phyloP scores from a whole-genome alignment of 1,140 invertebrate genomes.

The Pseudobourletiella spinata region DNA sequence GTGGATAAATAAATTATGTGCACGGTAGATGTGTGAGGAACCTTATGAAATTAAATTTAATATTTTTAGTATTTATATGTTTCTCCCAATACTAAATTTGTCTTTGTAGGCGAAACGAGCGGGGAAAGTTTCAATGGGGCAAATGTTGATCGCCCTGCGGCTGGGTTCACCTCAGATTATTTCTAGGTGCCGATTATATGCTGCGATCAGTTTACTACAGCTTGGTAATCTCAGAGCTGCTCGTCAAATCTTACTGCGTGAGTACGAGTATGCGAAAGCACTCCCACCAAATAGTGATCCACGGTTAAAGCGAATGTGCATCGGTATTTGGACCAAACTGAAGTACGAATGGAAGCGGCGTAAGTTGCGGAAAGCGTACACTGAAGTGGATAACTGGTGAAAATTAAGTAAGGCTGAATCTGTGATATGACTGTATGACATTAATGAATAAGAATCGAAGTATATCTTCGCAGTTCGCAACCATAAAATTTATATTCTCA shows the following conservation, averaged over 20 bases:
- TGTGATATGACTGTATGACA: no score
- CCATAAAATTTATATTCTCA: no score
- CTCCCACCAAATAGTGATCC: slow-evolving; percentile 26
- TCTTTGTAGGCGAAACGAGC: slow-evolving; percentile 75
- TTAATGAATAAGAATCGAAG: no score
- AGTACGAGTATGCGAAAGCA: slow-evolving; percentile 51
- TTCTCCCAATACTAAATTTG: no score
- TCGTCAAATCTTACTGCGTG: slow-evolving; percentile 54
- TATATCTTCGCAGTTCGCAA: no score
- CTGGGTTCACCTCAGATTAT: slow-evolving; percentile 69
- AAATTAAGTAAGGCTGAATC: no score
- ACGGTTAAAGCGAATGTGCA: slow-evolving; percentile 64
- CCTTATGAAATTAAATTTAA: no score
- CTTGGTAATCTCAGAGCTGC: slow-evolving; percentile 55
- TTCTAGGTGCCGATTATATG: slow-evolving; percentile 69
- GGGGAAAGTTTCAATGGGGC: slow-evolving; percentile 71
- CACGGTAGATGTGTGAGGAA: no score
- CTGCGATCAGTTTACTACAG: slow-evolving; percentile 79
- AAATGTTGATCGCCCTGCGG: slow-evolving; percentile 66
- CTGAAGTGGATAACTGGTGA: no score
- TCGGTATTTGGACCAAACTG: slow-evolving; percentile 67
- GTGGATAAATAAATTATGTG: no score
- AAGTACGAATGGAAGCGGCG: slow-evolving; percentile 14
- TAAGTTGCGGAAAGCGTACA: no score
- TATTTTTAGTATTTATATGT: slow-evolving; percentile 29